Evolutionary conservation across 1,140 invertebrate species (phyloP).

Genomic region (Asbolus verrucosus): DNA sequence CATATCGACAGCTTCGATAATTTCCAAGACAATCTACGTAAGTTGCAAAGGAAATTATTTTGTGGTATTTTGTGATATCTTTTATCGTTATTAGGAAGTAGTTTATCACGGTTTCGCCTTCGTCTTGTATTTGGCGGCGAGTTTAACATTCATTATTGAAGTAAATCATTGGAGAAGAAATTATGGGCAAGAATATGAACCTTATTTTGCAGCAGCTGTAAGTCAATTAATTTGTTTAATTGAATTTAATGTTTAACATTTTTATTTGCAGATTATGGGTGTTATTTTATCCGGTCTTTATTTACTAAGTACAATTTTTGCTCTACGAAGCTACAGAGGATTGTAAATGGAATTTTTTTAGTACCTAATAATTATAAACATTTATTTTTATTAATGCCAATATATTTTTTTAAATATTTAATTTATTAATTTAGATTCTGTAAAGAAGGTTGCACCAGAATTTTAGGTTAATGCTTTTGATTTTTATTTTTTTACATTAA

Average conservation of each 20-base stretch:
- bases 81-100: constrained; percentile 72
- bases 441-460: too few species aligned
- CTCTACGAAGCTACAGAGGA: constrained; percentile 77
- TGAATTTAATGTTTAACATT: neutral
- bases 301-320: constrained; percentile 79
- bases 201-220: constrained; percentile 76
- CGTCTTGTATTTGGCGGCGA: constrained; percentile 75
- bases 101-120: constrained; percentile 81
- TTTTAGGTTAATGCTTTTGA: too few species aligned
- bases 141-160: constrained; percentile 74
- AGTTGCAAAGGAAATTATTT: constrained; percentile 66
- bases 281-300: constrained; percentile 78
- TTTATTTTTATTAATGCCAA: too few species aligned
- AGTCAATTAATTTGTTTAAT: constrained; percentile 62
- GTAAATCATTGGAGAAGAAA: constrained; percentile 66
- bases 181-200: constrained; percentile 69
- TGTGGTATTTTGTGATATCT: neutral
- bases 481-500: too few species aligned
- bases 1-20: constrained; percentile 80
- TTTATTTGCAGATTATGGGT: constrained; percentile 76
- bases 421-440: too few species aligned
- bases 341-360: constrained; percentile 71
- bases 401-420: too few species aligned
- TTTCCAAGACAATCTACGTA: constrained; percentile 87
- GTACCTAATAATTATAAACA: neutral